A percentile compares a stretch with the other conserved stretches of the same genome.
phyloP scores from a whole-genome alignment of 2,113 vertebrate genomes.

The Proterorhinus semilunaris region DNA sequence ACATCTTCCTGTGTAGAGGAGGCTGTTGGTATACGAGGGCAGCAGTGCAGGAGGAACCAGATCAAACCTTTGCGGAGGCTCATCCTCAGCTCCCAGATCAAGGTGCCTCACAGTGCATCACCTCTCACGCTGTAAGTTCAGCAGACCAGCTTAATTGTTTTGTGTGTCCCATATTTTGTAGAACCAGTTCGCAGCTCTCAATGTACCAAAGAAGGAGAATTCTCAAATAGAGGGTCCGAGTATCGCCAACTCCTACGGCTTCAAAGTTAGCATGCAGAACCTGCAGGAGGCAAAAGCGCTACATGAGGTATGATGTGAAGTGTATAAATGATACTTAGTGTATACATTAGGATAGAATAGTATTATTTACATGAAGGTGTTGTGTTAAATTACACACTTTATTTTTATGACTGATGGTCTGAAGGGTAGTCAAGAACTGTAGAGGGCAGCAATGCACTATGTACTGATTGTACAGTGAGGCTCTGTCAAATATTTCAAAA shows the following conservation, averaged over 20 bases:
- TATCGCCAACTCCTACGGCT: slow-evolving; percentile 93
- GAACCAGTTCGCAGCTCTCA: slow-evolving; percentile 89
- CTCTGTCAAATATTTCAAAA: no score
- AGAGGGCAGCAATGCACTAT: no score
- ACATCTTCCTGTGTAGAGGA: slow-evolving; percentile 62
- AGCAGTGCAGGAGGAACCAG: slow-evolving; percentile 78
- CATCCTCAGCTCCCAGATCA: slow-evolving; percentile 87
- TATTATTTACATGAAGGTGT: background rate
- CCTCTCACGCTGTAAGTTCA: background rate
- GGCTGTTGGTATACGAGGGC: slow-evolving; percentile 77
- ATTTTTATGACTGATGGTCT: no score
- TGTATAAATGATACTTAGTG: background rate
- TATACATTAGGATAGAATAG: background rate
- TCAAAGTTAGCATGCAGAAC: slow-evolving; percentile 96
- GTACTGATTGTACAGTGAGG: no score
- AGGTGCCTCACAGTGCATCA: slow-evolving; percentile 64
- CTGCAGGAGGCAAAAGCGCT: slow-evolving; percentile 95
- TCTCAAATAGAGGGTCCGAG: slow-evolving; percentile 96
- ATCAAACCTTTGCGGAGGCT: slow-evolving; percentile 82
- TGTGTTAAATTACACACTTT: no score
- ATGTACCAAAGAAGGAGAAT: slow-evolving; percentile 84
- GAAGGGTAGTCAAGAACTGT: no score
- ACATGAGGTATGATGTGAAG: slow-evolving; percentile 85
- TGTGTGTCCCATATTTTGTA: slow-evolving; percentile 43
- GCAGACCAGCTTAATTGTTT: background rate